phyloP scores from a whole-genome alignment of 2,888 invertebrate species.

The Protodeltote pygarga region DNA sequence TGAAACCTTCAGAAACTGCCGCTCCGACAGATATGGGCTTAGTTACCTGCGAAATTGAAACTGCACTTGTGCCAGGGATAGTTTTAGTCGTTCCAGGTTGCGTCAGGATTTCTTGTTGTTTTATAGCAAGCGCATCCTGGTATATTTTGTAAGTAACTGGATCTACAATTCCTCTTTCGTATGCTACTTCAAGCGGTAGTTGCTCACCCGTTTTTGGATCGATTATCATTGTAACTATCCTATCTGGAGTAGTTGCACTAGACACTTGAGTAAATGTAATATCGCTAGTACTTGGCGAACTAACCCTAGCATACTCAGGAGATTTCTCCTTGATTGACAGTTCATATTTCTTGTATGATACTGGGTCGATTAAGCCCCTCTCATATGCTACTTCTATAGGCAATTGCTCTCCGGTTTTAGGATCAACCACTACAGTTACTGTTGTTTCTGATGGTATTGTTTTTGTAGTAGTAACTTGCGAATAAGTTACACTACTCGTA shows the following conservation, averaged over 20 bases:
- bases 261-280: constrained; percentile 51
- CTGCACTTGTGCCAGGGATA: constrained; percentile 51
- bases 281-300: constrained; percentile 45
- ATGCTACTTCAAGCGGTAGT: constrained; percentile 89
- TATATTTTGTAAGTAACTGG: constrained; percentile 62
- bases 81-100: constrained; percentile 32
- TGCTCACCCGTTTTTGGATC: constrained; percentile 92
- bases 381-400: constrained; percentile 92
- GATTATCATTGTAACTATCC: constrained; percentile 60
- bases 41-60: constrained; percentile 64
- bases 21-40: constrained; percentile 87
- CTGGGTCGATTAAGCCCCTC: constrained; percentile 83
- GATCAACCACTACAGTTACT: constrained; percentile 89
- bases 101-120: constrained; percentile 32
- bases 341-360: constrained; percentile 77
- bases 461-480: constrained; percentile 55
- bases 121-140: constrained; percentile 44
- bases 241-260: constrained; percentile 51
- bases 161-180: constrained; percentile 86
- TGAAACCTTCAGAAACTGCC: constrained; percentile 85
- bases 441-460: constrained; percentile 59
- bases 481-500: constrained; percentile 54
- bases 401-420: constrained; percentile 91
- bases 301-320: constrained; percentile 51
- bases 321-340: constrained; percentile 66